Evolutionary conservation across 37 sponge, comb jelly and placozoan genomes (phyloP), one percentile per base, ranked within the genome.

Genomic region (Cladorhizidae sp.): DNA sequence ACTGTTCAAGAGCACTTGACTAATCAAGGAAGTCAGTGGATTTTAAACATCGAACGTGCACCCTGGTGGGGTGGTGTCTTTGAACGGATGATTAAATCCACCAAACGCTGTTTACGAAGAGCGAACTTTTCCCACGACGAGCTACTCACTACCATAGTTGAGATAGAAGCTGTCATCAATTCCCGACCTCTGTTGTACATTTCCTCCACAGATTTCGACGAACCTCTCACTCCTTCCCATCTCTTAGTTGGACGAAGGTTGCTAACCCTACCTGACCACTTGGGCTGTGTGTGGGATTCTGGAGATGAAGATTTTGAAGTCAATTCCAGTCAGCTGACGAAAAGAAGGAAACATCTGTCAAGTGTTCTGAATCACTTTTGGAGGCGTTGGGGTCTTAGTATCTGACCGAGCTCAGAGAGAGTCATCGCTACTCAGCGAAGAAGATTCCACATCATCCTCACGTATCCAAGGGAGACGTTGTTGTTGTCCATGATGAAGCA

Each of bases 21-120:
- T n/a, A n/a, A n/a, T n/a, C n/a, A n/a, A n/a, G n/a, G n/a, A n/a
- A n/a, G n/a, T n/a, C n/a, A n/a, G n/a, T n/a, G n/a, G n/a, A n/a
- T n/a, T n/a, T n/a, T n/a, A n/a, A n/a, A n/a, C n/a, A n/a, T n/a
- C n/a, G n/a, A n/a, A n/a, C n/a, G n/a, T n/a, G n/a, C n/a, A n/a
- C n/a, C n/a, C n/a, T n/a, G n/a, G 85, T 85, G 85, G 85, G 86
- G 86, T 32, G 86, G 86, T 43, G 20, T 86, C 18, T 86, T 86
- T 36, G 86, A 79, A 49, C 31, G 80, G 23, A 43, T 86, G 74
- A 52, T 86, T 35, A 59, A 52, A 54, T 64, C 54, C 1, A 51
- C 57, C 55, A 86, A 86, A 67, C 26, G 86, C 61, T 86, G 86
- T 37, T 40, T 86, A 1, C 9, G 74, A 22, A 86, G 79, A 74